Percentiles rank a stretch among this genome's conserved stretches.
phyloP scores from a whole-genome alignment of 2,797 vertebrate genomes.

The Coilia nasus region DNA sequence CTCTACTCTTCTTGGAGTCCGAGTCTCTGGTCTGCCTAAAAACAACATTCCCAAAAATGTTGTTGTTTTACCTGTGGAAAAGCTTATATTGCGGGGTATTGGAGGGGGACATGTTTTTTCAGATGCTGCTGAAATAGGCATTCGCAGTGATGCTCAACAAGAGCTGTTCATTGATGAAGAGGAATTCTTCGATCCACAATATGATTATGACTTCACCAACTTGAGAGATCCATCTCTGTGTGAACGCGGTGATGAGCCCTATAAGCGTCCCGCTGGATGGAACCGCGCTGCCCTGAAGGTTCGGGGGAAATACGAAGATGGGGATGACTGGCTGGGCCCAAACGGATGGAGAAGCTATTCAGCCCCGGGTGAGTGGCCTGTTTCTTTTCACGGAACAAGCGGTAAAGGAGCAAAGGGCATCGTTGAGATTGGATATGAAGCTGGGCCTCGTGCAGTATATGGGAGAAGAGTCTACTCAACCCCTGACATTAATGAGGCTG shows the following conservation, averaged over 20 bases:
- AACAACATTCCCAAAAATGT: no score
- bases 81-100: no score
- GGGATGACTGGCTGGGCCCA: constrained; percentile 43
- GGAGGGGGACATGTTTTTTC: no score
- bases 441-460: background rate
- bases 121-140: no score
- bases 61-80: no score
- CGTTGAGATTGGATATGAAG: background rate
- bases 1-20: constrained; percentile 16
- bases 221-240: background rate
- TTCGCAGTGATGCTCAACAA: background rate
- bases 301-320: constrained; percentile 37
- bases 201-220: constrained; percentile 66
- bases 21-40: no score
- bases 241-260: constrained; percentile 60
- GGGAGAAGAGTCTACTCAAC: constrained; percentile 56
- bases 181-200: constrained; percentile 64
- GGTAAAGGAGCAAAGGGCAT: constrained; percentile 27
- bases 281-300: constrained; percentile 60
- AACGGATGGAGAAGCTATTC: constrained; percentile 21
- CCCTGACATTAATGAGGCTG: constrained; percentile 36
- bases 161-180: constrained; percentile 39
- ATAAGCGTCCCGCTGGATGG: constrained; percentile 69
- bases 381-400: constrained; percentile 41
- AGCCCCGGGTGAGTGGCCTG: constrained; percentile 38